Conservation (phyloP, 2,113 vertebrate genomes). For the Dromaius novaehollandiae region DNA sequence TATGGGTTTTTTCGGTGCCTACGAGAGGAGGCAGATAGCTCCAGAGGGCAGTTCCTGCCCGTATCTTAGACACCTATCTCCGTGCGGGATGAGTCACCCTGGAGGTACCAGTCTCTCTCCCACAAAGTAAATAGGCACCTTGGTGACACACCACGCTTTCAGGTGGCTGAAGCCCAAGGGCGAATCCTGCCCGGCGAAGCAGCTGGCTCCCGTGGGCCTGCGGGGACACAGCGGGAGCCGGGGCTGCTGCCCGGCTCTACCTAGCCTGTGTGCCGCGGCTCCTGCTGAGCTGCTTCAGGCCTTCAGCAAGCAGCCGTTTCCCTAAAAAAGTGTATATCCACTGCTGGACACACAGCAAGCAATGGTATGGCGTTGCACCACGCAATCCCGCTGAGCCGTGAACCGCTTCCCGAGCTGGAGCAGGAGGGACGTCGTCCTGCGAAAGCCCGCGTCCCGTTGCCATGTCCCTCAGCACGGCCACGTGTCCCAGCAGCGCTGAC, state of each 20-base stretch:
- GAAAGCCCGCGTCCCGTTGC: rapidly evolving
- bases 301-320: neutral
- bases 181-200: no score
- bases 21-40: neutral
- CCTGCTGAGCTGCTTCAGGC: rapidly evolving
- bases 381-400: rapidly evolving
- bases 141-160: neutral
- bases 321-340: neutral
- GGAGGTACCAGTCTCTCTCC: rapidly evolving
- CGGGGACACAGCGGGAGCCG: neutral
- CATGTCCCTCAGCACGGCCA: neutral
- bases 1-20: neutral
- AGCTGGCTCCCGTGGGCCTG: neutral
- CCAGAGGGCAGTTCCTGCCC: neutral
- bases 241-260: neutral
- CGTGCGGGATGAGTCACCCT: rapidly evolving
- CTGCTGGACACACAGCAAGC: neutral
- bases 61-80: rapidly evolving
- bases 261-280: neutral
- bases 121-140: neutral
- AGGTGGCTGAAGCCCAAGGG: neutral
- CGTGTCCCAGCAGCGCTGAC: neutral
- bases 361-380: rapidly evolving
- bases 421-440: neutral
- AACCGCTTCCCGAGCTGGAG: neutral